phyloP scores from a whole-genome alignment of 2,113 vertebrate species.

The Crocuta crocuta region DNA sequence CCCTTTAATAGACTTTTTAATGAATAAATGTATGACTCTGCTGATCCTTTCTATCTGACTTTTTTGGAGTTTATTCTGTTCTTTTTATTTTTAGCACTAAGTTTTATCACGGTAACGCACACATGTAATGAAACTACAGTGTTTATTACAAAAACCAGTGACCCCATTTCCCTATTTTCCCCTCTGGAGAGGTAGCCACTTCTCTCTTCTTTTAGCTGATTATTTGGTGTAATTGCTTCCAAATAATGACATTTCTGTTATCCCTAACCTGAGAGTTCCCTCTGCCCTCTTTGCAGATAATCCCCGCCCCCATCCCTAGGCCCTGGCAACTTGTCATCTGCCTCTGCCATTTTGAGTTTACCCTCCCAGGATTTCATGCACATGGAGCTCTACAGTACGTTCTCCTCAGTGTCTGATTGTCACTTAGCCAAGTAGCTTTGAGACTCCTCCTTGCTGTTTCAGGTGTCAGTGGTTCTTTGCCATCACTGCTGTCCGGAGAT shows the following conservation, averaged over 20 bases:
- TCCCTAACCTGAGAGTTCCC: not conserved
- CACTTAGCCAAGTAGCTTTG: not conserved
- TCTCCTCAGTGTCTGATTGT: not conserved
- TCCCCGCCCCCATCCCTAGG: not conserved
- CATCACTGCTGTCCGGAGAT: not conserved
- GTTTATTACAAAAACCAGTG: not conserved
- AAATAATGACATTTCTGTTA: not conserved
- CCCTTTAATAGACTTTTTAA: not conserved
- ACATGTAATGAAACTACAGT: not conserved
- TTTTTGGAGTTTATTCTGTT: not conserved
- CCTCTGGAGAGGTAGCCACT: not conserved
- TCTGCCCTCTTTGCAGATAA: not conserved
- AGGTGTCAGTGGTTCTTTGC: not conserved
- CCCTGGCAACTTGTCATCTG: not conserved
- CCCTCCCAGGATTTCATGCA: not conserved
- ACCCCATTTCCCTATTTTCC: not conserved
- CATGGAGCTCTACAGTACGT: not conserved
- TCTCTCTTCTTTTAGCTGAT: not conserved
- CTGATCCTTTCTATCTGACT: conserved; percentile 4
- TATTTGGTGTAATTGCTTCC: not conserved
- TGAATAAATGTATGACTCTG: not conserved
- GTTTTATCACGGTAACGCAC: not conserved
- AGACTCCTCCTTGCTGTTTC: not conserved
- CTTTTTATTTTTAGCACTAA: not conserved
- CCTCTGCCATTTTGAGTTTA: not conserved